Evolutionary conservation across 2,888 invertebrate genomes (phyloP), one percentile per base, ranked within the genome.

Genomic region (Plagiodera versicolora): DNA sequence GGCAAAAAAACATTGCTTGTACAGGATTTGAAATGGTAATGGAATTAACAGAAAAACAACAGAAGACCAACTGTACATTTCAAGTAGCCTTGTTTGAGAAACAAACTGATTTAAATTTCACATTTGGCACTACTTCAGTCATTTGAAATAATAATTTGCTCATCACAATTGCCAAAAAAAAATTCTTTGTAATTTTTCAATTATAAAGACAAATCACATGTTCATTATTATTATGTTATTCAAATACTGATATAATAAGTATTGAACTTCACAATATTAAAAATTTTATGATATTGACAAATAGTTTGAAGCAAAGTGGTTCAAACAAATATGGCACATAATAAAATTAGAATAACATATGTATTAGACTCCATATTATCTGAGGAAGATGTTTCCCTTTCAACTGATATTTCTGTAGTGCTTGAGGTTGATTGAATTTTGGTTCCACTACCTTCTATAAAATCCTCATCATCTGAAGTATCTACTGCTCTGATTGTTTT

Each of bases 371-470:
- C 14, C 11, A 14, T 3, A 3, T 39, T 14, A 39, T 6, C 14
- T 10, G 39, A 39, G 14, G 14, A 39, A 39, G 39, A 39, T 39
- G n/a, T 1, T 14, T 14, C 11, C 14, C n/a, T 39, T 11, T 39
- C 6, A 2, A 39, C n/a, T 39, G 14, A 39, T 14, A n/a, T 14
- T 11, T 39, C 39, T 39, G 39, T 39, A 39, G 14, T n/a, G 39
- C 39, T 39, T 39, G 14, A n/a, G 14, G 28, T 5, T 10, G 44
- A 47, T 8, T 50, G n/a, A 3, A 53, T 55, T 60, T 56, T 57
- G 51, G 47, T 58, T 16, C 66, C 66, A 56, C 66, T 66, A 35
- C 66, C 66, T 58, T 66, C 66, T 20, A 62, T 8, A 35, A 64
- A 56, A 60, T 66, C 66, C 55, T 66, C 66, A 58, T 66, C 66